Percentiles rank a stretch among this genome's conserved stretches.
Conservation (phyloP, 2,888 invertebrate genomes). For the Orthonychiurus folsomi region DNA sequence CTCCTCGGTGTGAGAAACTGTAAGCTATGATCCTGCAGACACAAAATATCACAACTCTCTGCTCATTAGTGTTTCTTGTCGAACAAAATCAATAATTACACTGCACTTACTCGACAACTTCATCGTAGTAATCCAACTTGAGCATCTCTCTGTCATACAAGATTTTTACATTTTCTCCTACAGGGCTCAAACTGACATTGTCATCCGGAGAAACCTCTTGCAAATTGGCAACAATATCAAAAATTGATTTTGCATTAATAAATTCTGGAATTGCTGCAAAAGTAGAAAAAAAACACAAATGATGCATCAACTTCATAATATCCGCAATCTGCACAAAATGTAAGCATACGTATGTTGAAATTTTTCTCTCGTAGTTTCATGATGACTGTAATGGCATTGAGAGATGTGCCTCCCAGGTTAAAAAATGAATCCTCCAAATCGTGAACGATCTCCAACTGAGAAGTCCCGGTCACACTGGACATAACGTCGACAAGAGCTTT, state of each 20-base stretch:
- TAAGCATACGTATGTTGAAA: slow-evolving; percentile 58
- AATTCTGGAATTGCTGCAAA: slow-evolving; percentile 18
- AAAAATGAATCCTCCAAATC: slow-evolving; percentile 66
- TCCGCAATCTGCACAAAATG: neutral
- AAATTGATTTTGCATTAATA: slow-evolving; percentile 18
- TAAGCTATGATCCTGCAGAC: slow-evolving; percentile 65
- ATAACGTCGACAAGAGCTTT: slow-evolving; percentile 64
- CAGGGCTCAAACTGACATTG: too few species aligned
- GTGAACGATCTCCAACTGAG: slow-evolving; percentile 53
- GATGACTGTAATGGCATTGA: slow-evolving; percentile 75
- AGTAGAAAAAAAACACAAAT: neutral
- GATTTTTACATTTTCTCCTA: too few species aligned
- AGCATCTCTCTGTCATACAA: neutral
- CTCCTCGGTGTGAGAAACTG: slow-evolving; percentile 78
- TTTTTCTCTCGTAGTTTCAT: slow-evolving; percentile 66
- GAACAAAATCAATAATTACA: slow-evolving; percentile 12
- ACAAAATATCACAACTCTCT: too few species aligned
- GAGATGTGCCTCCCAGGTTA: slow-evolving; percentile 73
- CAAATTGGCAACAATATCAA: slow-evolving; percentile 6
- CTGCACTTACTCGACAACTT: slow-evolving; percentile 59
- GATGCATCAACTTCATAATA: neutral
- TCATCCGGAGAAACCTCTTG: too few species aligned
- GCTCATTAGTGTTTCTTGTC: too few species aligned
- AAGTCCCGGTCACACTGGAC: slow-evolving; percentile 53
- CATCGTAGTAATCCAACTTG: slow-evolving; percentile 53